These are phyloP conservation scores for Prunella fulvescens DNA, from an alignment of 2,113 vertebrate genomes.

Conservation along the genomic window DNA sequence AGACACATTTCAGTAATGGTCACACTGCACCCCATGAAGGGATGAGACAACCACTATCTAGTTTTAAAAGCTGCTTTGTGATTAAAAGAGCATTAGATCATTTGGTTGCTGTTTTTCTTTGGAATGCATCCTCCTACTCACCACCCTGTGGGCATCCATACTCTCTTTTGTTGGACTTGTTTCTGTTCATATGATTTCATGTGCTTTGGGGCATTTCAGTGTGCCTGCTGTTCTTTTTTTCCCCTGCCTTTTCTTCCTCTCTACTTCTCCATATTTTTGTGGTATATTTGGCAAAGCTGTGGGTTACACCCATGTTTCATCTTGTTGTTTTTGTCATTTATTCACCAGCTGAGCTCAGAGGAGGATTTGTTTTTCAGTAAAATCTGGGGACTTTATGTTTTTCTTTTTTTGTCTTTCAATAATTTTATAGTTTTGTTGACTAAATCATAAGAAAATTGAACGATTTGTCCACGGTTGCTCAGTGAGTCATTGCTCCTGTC, in stretches of 20 bases:
- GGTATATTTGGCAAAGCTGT: slow-evolving; percentile 45
- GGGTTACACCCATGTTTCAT: slow-evolving; percentile 60
- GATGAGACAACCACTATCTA: neutral
- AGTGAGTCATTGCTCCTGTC: slow-evolving; percentile 34
- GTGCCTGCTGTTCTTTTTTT: neutral
- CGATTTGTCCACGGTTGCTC: neutral
- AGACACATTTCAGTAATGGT: neutral
- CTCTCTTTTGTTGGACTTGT: slow-evolving; percentile 26
- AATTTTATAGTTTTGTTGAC: slow-evolving; percentile 64
- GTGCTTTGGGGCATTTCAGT: slow-evolving; percentile 27
- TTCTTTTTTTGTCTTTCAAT: slow-evolving; percentile 46
- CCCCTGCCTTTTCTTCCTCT: neutral
- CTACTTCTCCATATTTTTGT: slow-evolving; percentile 49
- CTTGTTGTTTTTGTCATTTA: slow-evolving; percentile 63
- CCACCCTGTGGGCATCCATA: slow-evolving; percentile 30
- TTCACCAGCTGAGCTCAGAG: slow-evolving; percentile 55
- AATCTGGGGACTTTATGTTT: slow-evolving; percentile 46
- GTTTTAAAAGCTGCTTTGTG: slow-evolving; percentile 18
- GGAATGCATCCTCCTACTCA: slow-evolving; percentile 21
- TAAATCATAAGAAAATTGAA: slow-evolving; percentile 35
- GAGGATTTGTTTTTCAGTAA: slow-evolving; percentile 50
- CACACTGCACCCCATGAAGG: neutral
- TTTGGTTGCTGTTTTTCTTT: slow-evolving; percentile 36
- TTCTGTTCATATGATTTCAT: slow-evolving; percentile 37
- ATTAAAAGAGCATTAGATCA: slow-evolving; percentile 41